Percentiles rank a stretch among this genome's conserved stretches.
Conservation (phyloP, 92 coral and sea anemone species). For the Chrysogorgia sp. region DNA sequence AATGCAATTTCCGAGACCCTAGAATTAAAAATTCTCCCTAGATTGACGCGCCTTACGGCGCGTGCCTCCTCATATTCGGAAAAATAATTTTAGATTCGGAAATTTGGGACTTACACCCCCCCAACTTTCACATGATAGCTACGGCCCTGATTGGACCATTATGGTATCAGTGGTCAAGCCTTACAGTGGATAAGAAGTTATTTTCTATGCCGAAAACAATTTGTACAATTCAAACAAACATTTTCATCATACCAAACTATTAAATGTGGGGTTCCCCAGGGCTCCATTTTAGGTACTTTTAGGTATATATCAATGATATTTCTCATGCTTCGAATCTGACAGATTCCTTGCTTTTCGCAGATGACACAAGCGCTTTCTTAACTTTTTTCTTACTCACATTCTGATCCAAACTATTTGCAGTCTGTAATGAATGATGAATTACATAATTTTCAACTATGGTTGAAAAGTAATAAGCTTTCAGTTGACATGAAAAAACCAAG, state of each 20-base stretch:
- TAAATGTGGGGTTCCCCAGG: conserved; percentile 43
- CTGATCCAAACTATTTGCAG: conserved; percentile 32
- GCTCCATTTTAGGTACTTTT: conserved; percentile 50
- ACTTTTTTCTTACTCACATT: conserved; percentile 46
- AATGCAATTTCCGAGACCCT: too few relatives aligned
- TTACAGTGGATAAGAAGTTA: conserved; percentile 54
- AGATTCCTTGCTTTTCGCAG: conserved; percentile 46
- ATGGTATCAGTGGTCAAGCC: conserved; percentile 44
- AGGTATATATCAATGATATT: conserved; percentile 35
- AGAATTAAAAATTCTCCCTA: too few relatives aligned
- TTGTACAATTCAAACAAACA: conserved; percentile 44
- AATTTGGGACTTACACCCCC: too few relatives aligned
- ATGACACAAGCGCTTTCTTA: conserved; percentile 45
- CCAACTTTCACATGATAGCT: too few relatives aligned
- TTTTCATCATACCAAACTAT: conserved; percentile 25
- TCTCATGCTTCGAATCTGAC: conserved; percentile 6
- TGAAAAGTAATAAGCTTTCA: conserved; percentile 19
- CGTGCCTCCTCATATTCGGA: too few relatives aligned
- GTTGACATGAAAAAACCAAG: conserved; percentile 22
- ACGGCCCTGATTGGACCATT: too few relatives aligned
- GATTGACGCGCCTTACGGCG: too few relatives aligned
- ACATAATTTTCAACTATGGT: background rate
- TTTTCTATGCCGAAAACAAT: conserved; percentile 51
- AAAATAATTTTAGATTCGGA: too few relatives aligned
- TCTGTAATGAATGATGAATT: conserved; percentile 14